phyloP scores from a whole-genome alignment of 2,797 vertebrate species.

The Myripristis murdjan region DNA sequence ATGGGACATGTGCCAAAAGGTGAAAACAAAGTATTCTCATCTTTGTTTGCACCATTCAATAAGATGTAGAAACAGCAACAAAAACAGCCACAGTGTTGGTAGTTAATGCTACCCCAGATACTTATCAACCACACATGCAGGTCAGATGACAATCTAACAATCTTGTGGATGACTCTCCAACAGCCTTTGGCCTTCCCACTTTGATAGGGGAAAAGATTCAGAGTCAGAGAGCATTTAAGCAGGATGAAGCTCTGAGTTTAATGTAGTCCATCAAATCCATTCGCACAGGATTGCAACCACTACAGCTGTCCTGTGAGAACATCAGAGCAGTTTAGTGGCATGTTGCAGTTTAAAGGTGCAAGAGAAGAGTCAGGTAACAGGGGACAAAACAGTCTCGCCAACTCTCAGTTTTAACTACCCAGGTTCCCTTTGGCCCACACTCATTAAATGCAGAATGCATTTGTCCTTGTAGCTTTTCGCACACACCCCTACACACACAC shows the following conservation, averaged over 20 bases:
- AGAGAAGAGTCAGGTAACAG: constrained; percentile 85
- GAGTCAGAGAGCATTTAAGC: constrained; percentile 79
- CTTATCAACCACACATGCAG: constrained; percentile 51
- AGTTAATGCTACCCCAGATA: constrained; percentile 23
- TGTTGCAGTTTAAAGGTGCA: constrained; percentile 87
- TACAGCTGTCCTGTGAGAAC: constrained; percentile 78
- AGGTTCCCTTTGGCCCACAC: constrained; percentile 85
- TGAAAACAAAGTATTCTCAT: constrained; percentile 70
- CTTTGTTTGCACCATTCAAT: constrained; percentile 42
- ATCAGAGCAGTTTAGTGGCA: constrained; percentile 85
- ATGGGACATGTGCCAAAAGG: constrained; percentile 59
- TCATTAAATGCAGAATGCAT: constrained; percentile 87
- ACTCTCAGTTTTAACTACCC: constrained; percentile 88
- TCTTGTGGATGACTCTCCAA: constrained; percentile 54
- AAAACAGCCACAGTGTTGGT: constrained; percentile 36
- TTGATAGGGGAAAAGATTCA: constrained; percentile 68
- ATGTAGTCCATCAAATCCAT: constrained; percentile 81
- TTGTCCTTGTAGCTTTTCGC: constrained; percentile 87
- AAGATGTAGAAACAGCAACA: too few relatives aligned
- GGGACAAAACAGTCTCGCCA: constrained; percentile 87
- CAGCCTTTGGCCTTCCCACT: constrained; percentile 49
- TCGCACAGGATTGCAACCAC: constrained; percentile 69
- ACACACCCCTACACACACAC: constrained; percentile 59
- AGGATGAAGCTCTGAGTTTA: constrained; percentile 80
- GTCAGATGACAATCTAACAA: constrained; percentile 51